These are phyloP conservation scores for Mechanitis mazaeus DNA, from an alignment of 2,888 invertebrate genomes.

Conservation along the genomic window DNA sequence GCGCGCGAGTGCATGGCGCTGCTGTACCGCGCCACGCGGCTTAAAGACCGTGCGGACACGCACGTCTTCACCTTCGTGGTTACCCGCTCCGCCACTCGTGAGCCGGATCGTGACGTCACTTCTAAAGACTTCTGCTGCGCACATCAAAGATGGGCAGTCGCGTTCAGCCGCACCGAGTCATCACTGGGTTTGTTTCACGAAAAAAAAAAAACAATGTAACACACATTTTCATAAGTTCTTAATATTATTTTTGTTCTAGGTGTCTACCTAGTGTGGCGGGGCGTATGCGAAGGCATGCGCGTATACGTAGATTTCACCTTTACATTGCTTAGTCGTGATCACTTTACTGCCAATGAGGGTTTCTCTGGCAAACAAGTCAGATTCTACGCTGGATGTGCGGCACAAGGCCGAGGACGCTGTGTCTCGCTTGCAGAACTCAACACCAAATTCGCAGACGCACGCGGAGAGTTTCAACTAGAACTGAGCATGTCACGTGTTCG, in stretches of 20 bases:
- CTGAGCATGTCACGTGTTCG: conserved; percentile 84
- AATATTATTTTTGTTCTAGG: conserved; percentile 68
- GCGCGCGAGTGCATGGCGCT: conserved; percentile 82
- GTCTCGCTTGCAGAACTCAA: conserved; percentile 83
- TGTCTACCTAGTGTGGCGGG: conserved; percentile 86
- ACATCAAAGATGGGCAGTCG: conserved; percentile 88
- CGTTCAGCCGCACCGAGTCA: conserved; percentile 85
- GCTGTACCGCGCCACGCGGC: conserved; percentile 87
- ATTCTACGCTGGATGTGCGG: conserved; percentile 82
- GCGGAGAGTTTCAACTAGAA: conserved; percentile 88
- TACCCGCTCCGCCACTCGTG: conserved; percentile 85
- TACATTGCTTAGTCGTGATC: conserved; percentile 86
- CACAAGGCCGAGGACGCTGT: conserved; percentile 84
- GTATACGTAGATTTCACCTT: conserved; percentile 89
- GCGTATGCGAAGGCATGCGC: conserved; percentile 84
- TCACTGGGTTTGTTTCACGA: conserved; percentile 67
- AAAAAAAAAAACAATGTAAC: background rate
- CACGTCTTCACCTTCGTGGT: conserved; percentile 91
- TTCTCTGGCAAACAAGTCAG: conserved; percentile 85
- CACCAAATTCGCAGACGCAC: conserved; percentile 85
- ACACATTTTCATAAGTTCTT: background rate
- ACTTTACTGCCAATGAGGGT: conserved; percentile 88
- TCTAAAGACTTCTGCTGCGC: conserved; percentile 89
- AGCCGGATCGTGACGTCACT: conserved; percentile 86
- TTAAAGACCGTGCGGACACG: conserved; percentile 88